Evolutionary conservation across 2,797 vertebrate species (phyloP), one percentile per base, ranked within the genome.

Genomic region (Lophotriccus pileatus): DNA sequence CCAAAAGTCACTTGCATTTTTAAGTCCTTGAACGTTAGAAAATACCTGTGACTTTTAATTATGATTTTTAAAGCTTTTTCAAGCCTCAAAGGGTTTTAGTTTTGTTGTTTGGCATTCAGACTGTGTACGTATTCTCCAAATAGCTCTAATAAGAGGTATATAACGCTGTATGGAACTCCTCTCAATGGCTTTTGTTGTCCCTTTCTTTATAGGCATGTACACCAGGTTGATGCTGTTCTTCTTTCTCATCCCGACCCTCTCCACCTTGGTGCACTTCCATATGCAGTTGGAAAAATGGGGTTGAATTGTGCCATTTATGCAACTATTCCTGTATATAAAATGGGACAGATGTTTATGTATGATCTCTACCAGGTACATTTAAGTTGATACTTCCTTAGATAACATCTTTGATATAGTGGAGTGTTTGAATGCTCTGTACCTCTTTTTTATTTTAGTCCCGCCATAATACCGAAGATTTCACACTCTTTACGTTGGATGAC

Each of bases 261-360:
- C 55, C 99, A 99, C 79, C 98, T 99, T 6, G 99, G 99, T 15
- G 99, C 99, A 43, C 98, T 99, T 89, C 99, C 99, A 0, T 99
- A 99, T 15, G 99, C 99, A 52, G 99, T 99, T 63, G 99, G 99
- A 47, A 99, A 99, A 97, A 96, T 99, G 97, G 99, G 99, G 13
- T 97, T 99, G 75, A 99, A 99, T 92, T 99, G 99, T 56, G 99
- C 99, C 14, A 99, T 99, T 96, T 99, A 99, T 75, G 99, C 99
- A 62, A 99, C 99, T 37, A 99, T 99, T 91, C 99, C 99, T 7
- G 99, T 99, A 14, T 99, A 99, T 96, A 99, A 99, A 97, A 99
- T 99, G 99, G 99, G 99, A 24, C 99, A 99, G 97, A 99, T 99
- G 99, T 99, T 99, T 96, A 99, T 99, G 99, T 99, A 99, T 84